Evolutionary conservation across 1,140 invertebrate species (phyloP).

Genomic region (Cecropterus lyciades): DNA sequence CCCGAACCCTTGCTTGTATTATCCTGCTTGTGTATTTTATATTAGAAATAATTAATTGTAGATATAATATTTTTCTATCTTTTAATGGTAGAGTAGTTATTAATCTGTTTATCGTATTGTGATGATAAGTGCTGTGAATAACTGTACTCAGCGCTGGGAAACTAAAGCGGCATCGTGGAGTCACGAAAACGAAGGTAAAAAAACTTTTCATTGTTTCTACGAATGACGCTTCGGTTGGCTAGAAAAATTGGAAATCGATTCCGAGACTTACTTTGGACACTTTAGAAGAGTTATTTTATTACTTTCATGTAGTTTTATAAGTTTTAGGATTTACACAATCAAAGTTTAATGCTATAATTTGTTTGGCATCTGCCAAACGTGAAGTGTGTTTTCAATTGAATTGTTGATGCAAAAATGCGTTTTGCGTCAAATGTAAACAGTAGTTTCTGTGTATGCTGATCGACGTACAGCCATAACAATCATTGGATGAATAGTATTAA

Average conservation of each 20-base stretch:
- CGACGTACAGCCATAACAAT: not conserved
- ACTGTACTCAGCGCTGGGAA: constrained; percentile 80
- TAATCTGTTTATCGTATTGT: constrained; percentile 76
- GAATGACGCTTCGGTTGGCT: constrained; percentile 56
- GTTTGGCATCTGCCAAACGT: constrained; percentile 29
- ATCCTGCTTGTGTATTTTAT: constrained; percentile 78
- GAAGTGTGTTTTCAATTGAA: constrained; percentile 26
- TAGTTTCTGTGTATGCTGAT: not conserved
- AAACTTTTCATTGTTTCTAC: constrained; percentile 80
- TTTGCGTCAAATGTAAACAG: constrained; percentile 30
- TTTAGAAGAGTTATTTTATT: not conserved
- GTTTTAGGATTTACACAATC: not conserved
- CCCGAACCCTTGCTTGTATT: constrained; percentile 73
- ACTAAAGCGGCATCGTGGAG: constrained; percentile 83
- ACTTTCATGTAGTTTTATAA: not conserved
- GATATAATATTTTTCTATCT: constrained; percentile 54
- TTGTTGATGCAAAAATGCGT: constrained; percentile 21
- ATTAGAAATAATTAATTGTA: constrained; percentile 63
- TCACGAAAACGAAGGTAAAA: constrained; percentile 84
- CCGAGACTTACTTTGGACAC: constrained; percentile 1
- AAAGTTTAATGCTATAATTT: constrained; percentile 14
- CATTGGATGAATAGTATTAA: too few relatives aligned
- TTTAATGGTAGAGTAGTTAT: constrained; percentile 74
- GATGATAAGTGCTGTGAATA: constrained; percentile 83
- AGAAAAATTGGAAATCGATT: constrained; percentile 71